phyloP scores from a whole-genome alignment of 2,888 invertebrate species.

The Cancer borealis region DNA sequence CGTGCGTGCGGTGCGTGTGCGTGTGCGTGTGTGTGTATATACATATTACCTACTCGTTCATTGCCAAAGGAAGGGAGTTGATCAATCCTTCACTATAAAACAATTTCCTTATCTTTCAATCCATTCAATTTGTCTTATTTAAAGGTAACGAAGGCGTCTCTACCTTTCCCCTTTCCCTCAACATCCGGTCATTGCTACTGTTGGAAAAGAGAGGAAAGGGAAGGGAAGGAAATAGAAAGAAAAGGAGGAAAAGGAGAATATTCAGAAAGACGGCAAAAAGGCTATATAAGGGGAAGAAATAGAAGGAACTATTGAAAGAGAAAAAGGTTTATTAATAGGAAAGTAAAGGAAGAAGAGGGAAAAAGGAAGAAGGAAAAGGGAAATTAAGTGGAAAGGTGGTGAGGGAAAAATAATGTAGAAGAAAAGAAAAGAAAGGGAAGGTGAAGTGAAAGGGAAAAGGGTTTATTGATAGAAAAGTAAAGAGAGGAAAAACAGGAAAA shows the following conservation, averaged over 20 bases:
- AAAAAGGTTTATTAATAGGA: neutral
- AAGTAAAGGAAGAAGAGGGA: neutral
- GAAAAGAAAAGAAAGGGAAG: neutral
- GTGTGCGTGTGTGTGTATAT: constrained; percentile 7
- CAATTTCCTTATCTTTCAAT: neutral
- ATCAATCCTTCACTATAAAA: neutral
- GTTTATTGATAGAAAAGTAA: neutral
- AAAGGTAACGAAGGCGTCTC: neutral
- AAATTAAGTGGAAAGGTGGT: neutral
- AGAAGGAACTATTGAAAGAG: neutral
- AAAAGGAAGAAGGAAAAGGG: neutral
- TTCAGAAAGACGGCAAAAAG: neutral
- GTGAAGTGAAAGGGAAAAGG: neutral
- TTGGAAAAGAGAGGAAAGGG: neutral
- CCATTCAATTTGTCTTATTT: neutral
- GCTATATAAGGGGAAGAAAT: neutral
- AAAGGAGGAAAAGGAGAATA: neutral
- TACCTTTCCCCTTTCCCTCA: neutral
- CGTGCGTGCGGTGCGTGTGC: too few species aligned
- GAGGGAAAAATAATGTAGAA: neutral
- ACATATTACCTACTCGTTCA: neutral
- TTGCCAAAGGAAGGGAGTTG: neutral
- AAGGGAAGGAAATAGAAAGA: neutral
- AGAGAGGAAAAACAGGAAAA: neutral
- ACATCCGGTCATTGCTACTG: neutral